phyloP scores from a whole-genome alignment of 2,113 vertebrate genomes.

The Ophthalmolycus amberensis region DNA sequence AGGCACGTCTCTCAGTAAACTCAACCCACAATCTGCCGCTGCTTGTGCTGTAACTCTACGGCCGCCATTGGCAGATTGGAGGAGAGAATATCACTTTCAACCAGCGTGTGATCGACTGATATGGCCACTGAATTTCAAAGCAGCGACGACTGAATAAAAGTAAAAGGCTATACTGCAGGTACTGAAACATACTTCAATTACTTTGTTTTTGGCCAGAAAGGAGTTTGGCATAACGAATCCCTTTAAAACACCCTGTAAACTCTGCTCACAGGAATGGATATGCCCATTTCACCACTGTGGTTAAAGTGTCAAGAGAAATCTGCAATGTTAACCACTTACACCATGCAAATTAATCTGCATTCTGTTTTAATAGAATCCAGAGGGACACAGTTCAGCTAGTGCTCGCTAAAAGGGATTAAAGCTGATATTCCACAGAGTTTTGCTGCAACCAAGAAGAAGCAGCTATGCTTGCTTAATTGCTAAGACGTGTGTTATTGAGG shows the following conservation, averaged over 20 bases:
- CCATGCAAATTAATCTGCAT: constrained; percentile 34
- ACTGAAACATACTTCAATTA: not conserved
- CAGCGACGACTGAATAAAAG: not conserved
- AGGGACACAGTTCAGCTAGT: constrained; percentile 27
- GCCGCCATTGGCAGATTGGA: not conserved
- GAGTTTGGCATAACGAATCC: constrained; percentile 6
- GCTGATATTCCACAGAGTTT: constrained; percentile 13
- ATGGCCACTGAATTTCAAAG: constrained; percentile 7
- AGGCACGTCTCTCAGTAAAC: constrained; percentile 15
- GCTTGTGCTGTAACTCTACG: constrained; percentile 5
- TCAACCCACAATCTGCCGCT: constrained; percentile 20
- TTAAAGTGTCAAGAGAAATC: constrained; percentile 23
- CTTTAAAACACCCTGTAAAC: not conserved
- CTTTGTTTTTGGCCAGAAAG: not conserved
- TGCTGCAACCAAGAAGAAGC: constrained; percentile 23
- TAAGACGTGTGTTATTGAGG: constrained; percentile 1
- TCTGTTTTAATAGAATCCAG: constrained; percentile 18
- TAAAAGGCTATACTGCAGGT: not conserved
- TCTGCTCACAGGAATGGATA: not conserved
- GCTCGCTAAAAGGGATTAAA: constrained; percentile 33
- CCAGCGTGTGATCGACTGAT: constrained; percentile 12
- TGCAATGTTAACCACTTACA: constrained; percentile 12
- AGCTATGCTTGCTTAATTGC: constrained; percentile 13
- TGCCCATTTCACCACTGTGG: not conserved
- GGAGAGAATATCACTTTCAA: constrained; percentile 23